phyloP scores from a whole-genome alignment of 2,113 vertebrate genomes.

The Ochotona princeps region DNA sequence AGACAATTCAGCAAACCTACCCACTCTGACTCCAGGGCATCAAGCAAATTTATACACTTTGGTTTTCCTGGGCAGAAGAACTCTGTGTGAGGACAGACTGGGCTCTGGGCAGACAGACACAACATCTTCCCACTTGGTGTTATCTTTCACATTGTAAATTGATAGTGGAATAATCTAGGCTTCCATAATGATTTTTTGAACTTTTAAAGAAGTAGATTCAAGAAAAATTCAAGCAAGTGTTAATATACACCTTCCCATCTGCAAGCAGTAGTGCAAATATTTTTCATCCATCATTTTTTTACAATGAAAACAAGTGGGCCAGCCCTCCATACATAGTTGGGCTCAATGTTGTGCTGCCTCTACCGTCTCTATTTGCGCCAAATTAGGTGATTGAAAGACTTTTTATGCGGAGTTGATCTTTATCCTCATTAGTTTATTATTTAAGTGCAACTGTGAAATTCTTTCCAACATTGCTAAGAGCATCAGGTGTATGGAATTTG shows the following conservation, averaged over 20 bases:
- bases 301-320: neutral
- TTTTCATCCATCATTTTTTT: neutral
- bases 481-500: neutral
- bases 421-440: neutral
- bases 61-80: neutral
- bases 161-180: too few species aligned
- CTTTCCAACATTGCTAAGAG: neutral
- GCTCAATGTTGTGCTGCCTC: neutral
- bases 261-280: neutral
- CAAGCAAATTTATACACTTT: neutral
- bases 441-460: neutral
- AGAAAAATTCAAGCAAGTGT: neutral
- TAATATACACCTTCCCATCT: neutral
- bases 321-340: rapidly evolving
- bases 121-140: neutral
- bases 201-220: constrained; percentile 1
- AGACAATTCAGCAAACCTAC: neutral
- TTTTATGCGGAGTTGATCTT: neutral
- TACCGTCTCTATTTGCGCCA: neutral
- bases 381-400: neutral
- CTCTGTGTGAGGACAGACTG: neutral
- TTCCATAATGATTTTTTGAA: neutral
- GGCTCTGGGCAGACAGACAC: neutral
- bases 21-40: neutral
- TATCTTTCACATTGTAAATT: neutral